A percentile compares a stretch with the other conserved stretches of the same genome.
Evolutionary conservation across 2,797 vertebrate species (phyloP).

Genomic region (Siniperca scherzeri): DNA sequence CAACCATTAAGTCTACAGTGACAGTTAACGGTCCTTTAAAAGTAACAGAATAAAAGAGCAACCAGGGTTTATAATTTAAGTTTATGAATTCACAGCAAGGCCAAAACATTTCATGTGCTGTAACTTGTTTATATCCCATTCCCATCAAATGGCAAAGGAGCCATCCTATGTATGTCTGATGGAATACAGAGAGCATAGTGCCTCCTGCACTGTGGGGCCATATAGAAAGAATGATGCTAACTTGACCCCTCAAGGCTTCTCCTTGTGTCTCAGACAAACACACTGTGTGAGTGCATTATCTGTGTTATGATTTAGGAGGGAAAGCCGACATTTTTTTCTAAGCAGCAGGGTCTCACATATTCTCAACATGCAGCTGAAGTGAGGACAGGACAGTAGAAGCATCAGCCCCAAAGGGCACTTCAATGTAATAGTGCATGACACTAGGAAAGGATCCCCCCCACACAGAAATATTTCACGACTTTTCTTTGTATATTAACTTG

Average conservation of each 20-base stretch:
- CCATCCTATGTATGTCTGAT: conserved; percentile 41
- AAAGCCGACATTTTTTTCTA: conserved; percentile 42
- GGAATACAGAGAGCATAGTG: conserved; percentile 44
- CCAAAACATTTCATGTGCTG: conserved; percentile 28
- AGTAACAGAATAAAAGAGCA: conserved; percentile 47
- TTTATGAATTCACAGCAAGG: conserved; percentile 51
- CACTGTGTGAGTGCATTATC: conserved; percentile 66
- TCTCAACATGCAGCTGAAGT: conserved; percentile 50
- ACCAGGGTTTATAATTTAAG: conserved; percentile 42
- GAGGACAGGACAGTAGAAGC: conserved; percentile 35
- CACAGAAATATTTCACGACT: conserved; percentile 13
- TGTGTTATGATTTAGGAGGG: conserved; percentile 62
- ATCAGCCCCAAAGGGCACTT: conserved; percentile 62
- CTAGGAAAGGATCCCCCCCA: conserved; percentile 29
- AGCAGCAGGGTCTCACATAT: conserved; percentile 55
- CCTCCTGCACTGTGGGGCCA: conserved; percentile 41
- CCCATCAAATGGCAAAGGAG: conserved; percentile 56
- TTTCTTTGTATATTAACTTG: conserved; percentile 13
- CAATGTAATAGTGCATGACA: conserved; percentile 57
- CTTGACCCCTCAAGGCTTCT: conserved; percentile 71
- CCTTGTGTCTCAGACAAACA: conserved; percentile 70
- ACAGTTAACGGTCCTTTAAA: conserved; percentile 59
- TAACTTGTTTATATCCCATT: conserved; percentile 64
- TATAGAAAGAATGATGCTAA: conserved; percentile 59
- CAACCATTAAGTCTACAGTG: conserved; percentile 39